These are phyloP conservation scores for Darevskia mixta DNA, from an alignment of 2,797 vertebrate genomes.

Conservation along the genomic window DNA sequence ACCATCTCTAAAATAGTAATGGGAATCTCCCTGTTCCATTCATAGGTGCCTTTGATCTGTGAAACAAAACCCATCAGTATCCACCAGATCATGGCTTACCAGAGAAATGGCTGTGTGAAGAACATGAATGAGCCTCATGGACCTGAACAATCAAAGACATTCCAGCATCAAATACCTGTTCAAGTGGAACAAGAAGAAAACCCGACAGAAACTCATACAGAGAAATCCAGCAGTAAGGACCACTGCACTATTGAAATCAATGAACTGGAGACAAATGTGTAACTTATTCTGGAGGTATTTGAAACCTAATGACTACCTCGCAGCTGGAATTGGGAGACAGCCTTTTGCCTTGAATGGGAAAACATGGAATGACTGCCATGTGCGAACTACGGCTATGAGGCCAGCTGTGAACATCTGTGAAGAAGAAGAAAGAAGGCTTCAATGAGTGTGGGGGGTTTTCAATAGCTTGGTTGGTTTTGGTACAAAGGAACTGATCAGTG, in stretches of 20 bases:
- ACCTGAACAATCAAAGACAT: conserved; percentile 82
- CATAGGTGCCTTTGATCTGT: conserved; percentile 84
- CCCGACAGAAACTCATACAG: conserved; percentile 81
- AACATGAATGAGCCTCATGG: conserved; percentile 75
- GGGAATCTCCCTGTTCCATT: conserved; percentile 49
- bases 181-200: conserved; percentile 90
- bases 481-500: conserved; percentile 50
- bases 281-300: conserved; percentile 63
- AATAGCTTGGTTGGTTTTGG: conserved; percentile 53
- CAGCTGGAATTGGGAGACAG: conserved; percentile 52
- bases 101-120: conserved; percentile 94
- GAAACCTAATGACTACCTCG: conserved; percentile 58
- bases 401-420: conserved; percentile 65
- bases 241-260: conserved; percentile 96
- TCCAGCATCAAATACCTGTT: conserved; percentile 88
- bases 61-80: conserved; percentile 94
- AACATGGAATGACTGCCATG: background rate
- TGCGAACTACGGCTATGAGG: conserved; percentile 34
- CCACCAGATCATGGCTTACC: conserved; percentile 92
- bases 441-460: conserved; percentile 37
- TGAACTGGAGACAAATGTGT: conserved; percentile 96
- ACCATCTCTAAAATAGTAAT: background rate
- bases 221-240: conserved; percentile 86
- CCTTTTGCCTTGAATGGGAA: conserved; percentile 62
- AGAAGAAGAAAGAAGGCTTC: conserved; percentile 57